Evolutionary conservation across 2,888 invertebrate species (phyloP).

Genomic region (Agonopterix subpropinquella): DNA sequence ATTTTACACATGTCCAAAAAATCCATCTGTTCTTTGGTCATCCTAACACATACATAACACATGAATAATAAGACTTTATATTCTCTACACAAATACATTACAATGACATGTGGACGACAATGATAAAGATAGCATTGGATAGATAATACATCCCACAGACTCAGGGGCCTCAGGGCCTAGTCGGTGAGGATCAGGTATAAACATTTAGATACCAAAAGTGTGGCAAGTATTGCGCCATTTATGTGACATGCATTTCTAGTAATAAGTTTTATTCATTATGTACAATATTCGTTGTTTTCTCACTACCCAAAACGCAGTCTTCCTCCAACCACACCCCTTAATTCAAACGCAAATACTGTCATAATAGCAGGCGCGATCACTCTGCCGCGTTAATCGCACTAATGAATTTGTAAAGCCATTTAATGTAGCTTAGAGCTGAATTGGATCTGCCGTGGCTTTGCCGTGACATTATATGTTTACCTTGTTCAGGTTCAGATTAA

Average conservation of each 20-base stretch:
- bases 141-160: background rate
- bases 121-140: too few relatives aligned
- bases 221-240: too few relatives aligned
- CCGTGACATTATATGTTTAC: background rate
- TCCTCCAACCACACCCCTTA: background rate
- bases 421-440: slow-evolving; percentile 9
- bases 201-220: background rate
- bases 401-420: slow-evolving; percentile 23
- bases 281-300: too few relatives aligned
- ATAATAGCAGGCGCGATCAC: slow-evolving; percentile 20
- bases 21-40: too few relatives aligned
- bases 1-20: too few relatives aligned
- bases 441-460: background rate
- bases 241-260: background rate
- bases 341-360: slow-evolving; percentile 19
- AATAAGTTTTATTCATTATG: too few relatives aligned
- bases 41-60: too few relatives aligned
- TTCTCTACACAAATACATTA: too few relatives aligned
- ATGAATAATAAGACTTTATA: too few relatives aligned
- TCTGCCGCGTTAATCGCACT: slow-evolving; percentile 21
- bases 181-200: background rate
- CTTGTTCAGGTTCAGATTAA: background rate
- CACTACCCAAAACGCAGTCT: background rate
- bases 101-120: too few relatives aligned
- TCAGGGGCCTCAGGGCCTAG: background rate